A percentile compares a stretch with the other conserved stretches of the same genome.
These are phyloP conservation scores for Thalassoma bifasciatum DNA, from an alignment of 2,113 vertebrate genomes.

Conservation along the genomic window DNA sequence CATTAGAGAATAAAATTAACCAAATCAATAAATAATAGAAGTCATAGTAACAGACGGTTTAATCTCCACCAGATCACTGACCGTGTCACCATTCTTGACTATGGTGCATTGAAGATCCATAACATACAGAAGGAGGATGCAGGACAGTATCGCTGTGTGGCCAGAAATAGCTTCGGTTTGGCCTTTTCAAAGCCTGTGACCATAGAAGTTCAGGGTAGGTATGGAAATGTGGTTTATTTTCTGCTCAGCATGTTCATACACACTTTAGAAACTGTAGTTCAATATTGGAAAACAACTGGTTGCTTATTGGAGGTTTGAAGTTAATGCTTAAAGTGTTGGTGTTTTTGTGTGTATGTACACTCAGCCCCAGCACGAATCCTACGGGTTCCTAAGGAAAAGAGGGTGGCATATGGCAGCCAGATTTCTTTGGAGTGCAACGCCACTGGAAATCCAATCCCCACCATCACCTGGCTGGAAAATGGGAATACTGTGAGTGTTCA, in stretches of 20 bases:
- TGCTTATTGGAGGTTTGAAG: neutral
- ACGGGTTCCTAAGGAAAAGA: conserved; percentile 91
- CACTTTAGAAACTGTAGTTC: neutral
- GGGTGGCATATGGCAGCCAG: conserved; percentile 91
- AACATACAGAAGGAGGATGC: conserved; percentile 94
- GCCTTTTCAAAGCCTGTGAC: conserved; percentile 91
- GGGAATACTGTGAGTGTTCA: conserved; percentile 92
- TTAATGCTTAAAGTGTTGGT: neutral
- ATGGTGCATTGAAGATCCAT: conserved; percentile 94
- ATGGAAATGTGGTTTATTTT: neutral
- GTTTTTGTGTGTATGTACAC: conserved; percentile 37
- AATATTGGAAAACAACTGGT: neutral
- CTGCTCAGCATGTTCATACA: neutral
- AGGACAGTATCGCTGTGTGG: conserved; percentile 94
- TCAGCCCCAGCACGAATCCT: conserved; percentile 95
- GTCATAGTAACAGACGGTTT: neutral
- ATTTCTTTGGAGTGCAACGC: conserved; percentile 90
- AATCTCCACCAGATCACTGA: conserved; percentile 84
- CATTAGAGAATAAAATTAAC: no score
- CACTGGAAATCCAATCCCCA: conserved; percentile 92
- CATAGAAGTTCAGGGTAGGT: conserved; percentile 91
- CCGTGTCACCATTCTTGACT: conserved; percentile 92
- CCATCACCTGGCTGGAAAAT: conserved; percentile 95
- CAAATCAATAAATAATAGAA: neutral
- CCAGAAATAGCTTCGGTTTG: conserved; percentile 95